phyloP scores from a whole-genome alignment of 2,797 vertebrate species.

The Notolabrus celidotus region DNA sequence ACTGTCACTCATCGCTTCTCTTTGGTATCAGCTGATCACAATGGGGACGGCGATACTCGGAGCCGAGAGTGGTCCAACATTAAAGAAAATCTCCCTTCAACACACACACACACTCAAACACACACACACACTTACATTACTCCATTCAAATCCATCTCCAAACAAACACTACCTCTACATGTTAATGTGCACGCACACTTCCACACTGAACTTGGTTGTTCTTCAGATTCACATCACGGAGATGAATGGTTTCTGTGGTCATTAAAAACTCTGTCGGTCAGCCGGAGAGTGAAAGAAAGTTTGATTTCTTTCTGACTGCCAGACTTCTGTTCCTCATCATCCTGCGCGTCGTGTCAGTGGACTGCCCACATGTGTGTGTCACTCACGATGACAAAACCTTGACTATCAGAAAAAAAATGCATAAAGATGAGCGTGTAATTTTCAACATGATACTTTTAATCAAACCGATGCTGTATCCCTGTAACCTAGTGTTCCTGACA shows the following conservation, averaged over 20 bases:
- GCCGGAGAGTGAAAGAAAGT: too few relatives aligned
- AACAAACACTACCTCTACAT: slow-evolving; percentile 78
- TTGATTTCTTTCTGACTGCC: slow-evolving; percentile 32
- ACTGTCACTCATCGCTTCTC: not conserved
- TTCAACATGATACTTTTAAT: not conserved
- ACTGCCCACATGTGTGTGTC: too few relatives aligned
- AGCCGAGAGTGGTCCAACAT: slow-evolving; percentile 63
- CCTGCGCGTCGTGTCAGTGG: slow-evolving; percentile 5
- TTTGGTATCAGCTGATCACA: too few relatives aligned
- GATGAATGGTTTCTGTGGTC: slow-evolving; percentile 55
- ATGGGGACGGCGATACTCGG: slow-evolving; percentile 74
- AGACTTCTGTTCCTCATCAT: slow-evolving; percentile 7
- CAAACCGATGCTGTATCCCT: not conserved
- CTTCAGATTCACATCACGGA: slow-evolving; percentile 25
- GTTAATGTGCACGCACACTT: slow-evolving; percentile 20
- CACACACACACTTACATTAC: slow-evolving; percentile 25
- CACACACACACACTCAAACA: slow-evolving; percentile 6
- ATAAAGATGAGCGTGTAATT: slow-evolving; percentile 2
- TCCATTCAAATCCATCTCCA: slow-evolving; percentile 50
- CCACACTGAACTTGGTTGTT: slow-evolving; percentile 32
- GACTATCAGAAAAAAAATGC: slow-evolving; percentile 18
- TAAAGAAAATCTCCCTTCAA: slow-evolving; percentile 16
- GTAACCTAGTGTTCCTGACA: slow-evolving; percentile 8
- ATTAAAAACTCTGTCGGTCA: not conserved
- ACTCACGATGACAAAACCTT: not conserved